phyloP scores from a whole-genome alignment of 2,888 invertebrate genomes.

The Scrobipalpa atriplicella region DNA sequence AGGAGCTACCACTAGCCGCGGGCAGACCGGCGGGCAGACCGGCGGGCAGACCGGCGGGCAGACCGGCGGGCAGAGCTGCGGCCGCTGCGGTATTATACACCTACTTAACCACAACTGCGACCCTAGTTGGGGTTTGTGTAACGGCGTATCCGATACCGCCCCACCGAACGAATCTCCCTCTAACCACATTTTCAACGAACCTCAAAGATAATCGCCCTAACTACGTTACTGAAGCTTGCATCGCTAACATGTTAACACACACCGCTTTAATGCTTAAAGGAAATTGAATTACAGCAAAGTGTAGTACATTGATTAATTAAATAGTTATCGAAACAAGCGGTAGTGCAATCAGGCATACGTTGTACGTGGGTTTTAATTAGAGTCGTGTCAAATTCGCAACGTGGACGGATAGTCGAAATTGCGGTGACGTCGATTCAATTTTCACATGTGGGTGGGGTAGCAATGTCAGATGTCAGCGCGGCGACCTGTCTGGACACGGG shows the following conservation, averaged over 20 bases:
- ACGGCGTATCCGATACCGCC: conserved; percentile 11
- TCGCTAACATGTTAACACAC: background rate
- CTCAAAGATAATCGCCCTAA: conserved; percentile 1
- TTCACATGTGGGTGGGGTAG: background rate
- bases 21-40: too few species aligned
- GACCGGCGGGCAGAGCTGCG: too few species aligned
- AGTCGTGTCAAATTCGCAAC: background rate
- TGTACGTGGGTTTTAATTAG: background rate
- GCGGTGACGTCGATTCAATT: background rate
- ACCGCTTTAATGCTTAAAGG: background rate
- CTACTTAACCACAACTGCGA: conserved; percentile 19
- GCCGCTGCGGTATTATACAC: conserved; percentile 16
- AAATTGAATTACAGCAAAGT: background rate
- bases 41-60: too few species aligned
- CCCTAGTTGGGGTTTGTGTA: conserved; percentile 7
- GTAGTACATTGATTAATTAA: background rate
- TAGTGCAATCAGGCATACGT: background rate
- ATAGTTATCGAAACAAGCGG: background rate
- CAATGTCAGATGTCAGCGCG: background rate
- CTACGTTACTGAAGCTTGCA: background rate
- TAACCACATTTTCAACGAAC: background rate
- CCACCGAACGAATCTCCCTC: background rate
- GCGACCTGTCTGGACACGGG: background rate
- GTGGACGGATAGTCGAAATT: background rate
- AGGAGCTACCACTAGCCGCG: too few species aligned